These are phyloP conservation scores for Acromyrmex echinatior DNA, from an alignment of 1,140 invertebrate genomes.

Conservation along the genomic window DNA sequence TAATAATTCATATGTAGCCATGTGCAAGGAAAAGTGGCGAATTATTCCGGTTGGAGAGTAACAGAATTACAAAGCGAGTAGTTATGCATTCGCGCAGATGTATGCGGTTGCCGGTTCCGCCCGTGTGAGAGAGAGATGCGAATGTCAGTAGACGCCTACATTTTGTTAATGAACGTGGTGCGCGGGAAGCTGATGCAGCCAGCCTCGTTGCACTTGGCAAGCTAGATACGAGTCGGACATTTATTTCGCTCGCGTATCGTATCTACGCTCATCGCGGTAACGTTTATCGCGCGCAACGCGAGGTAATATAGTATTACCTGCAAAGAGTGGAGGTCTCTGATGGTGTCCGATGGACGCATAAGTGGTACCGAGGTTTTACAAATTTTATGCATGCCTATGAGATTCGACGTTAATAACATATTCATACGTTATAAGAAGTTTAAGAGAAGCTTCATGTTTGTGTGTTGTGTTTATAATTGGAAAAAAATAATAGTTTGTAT, in stretches of 20 bases:
- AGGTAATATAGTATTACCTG: background rate
- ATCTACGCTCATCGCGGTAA: background rate
- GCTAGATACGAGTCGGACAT: conserved; percentile 20
- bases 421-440: background rate
- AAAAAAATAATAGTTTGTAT: conserved; percentile 27
- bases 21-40: conserved; percentile 57
- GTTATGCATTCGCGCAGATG: conserved; percentile 34
- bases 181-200: conserved; percentile 5
- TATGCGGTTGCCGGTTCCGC: conserved; percentile 22
- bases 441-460: background rate
- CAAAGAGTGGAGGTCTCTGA: background rate
- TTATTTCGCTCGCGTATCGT: conserved; percentile 35
- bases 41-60: conserved; percentile 50
- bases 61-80: conserved; percentile 65
- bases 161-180: conserved; percentile 47
- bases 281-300: background rate
- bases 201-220: conserved; percentile 4
- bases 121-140: conserved; percentile 1
- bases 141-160: conserved; percentile 43
- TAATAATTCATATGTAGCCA: conserved; percentile 65
- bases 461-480: background rate
- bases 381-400: background rate
- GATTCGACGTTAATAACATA: background rate
- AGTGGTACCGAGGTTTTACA: background rate
- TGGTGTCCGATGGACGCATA: background rate